Conservation (phyloP, 2,888 invertebrate genomes). For the Synergus laeviventris region DNA sequence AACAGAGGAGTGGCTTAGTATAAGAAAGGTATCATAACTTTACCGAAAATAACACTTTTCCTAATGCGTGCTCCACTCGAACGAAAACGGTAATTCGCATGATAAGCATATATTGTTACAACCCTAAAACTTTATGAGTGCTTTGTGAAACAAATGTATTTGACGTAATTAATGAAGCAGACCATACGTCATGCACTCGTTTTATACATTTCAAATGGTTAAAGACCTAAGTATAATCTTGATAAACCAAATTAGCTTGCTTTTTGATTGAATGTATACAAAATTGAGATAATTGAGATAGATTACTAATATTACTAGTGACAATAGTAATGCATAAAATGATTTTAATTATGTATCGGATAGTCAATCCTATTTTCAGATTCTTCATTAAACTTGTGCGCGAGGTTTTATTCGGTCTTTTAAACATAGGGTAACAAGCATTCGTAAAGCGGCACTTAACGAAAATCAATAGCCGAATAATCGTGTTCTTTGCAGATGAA, state of each 20-base stretch:
- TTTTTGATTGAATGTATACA: not conserved
- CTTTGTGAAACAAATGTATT: constrained; percentile 4
- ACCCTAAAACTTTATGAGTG: not conserved
- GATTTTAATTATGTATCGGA: not conserved
- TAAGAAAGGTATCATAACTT: not conserved
- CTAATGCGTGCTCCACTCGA: not conserved
- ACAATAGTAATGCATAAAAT: too few species aligned
- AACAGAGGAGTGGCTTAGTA: not conserved
- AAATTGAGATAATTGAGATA: too few species aligned
- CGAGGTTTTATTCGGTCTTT: constrained; percentile 15
- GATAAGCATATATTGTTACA: not conserved
- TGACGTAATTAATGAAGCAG: not conserved
- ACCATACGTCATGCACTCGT: not conserved
- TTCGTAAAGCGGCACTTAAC: constrained; percentile 24
- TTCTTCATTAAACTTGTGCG: not conserved
- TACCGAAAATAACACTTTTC: not conserved
- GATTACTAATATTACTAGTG: too few species aligned
- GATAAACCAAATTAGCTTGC: not conserved
- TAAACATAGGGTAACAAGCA: constrained; percentile 5
- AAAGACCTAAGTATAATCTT: not conserved
- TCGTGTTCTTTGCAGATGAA: constrained; percentile 19
- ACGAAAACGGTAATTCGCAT: not conserved
- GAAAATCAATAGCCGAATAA: constrained; percentile 31
- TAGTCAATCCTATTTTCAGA: not conserved
- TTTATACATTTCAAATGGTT: not conserved